Percentiles rank a stretch among this genome's conserved stretches.
These are phyloP conservation scores for Perca flavescens DNA, from an alignment of 2,113 vertebrate species.

Conservation along the genomic window DNA sequence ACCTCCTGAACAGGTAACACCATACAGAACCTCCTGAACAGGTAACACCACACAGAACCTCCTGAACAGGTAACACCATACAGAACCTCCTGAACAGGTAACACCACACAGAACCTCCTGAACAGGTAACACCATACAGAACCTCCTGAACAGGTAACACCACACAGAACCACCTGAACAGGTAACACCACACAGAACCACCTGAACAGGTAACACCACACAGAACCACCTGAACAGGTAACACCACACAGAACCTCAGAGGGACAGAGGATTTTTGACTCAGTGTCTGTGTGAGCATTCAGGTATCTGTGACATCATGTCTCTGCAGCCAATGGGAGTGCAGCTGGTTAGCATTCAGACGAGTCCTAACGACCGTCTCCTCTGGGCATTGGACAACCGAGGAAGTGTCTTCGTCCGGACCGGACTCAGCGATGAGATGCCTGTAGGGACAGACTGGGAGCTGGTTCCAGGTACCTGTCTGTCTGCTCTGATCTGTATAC, in stretches of 20 bases:
- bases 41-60: too few species aligned
- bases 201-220: slow-evolving; percentile 85
- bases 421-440: slow-evolving; percentile 96
- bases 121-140: too few species aligned
- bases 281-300: too few species aligned
- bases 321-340: slow-evolving; percentile 90
- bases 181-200: slow-evolving; percentile 84
- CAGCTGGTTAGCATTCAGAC: slow-evolving; percentile 90
- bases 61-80: too few species aligned
- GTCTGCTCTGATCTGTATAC: neutral
- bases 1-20: too few species aligned
- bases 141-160: neutral
- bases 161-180: slow-evolving; percentile 86
- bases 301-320: slow-evolving; percentile 34
- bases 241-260: slow-evolving; percentile 83
- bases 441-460: slow-evolving; percentile 96
- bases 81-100: too few species aligned
- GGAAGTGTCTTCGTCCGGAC: slow-evolving; percentile 90
- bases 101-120: too few species aligned
- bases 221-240: slow-evolving; percentile 87
- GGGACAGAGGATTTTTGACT: too few species aligned
- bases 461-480: slow-evolving; percentile 91
- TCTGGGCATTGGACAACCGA: slow-evolving; percentile 94
- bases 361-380: slow-evolving; percentile 92
- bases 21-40: too few species aligned